Base-by-base conservation (phyloP, 2,113 vertebrate species). In the Chrysochloris asiatica region DNA sequence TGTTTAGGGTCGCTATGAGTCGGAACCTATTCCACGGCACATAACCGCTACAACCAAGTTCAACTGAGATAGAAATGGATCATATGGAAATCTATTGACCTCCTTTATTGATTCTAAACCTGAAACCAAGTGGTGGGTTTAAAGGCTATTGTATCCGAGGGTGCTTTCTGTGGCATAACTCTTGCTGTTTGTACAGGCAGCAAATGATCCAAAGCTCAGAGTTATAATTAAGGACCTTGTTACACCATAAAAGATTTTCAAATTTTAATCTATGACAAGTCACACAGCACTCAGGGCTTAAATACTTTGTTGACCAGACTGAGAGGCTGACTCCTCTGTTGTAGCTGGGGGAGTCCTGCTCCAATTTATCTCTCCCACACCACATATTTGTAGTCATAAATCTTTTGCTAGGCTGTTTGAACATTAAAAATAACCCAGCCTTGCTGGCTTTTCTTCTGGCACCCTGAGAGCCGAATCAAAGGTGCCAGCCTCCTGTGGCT, bases 301-400 rank as follows among this genome's bases (percentile, higher is more conserved):
- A 98, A 97, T 97, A 96, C 95, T 97, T 97, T 96, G 97, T 97
- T 97, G 97, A 96, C 94, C 95, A 95, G 95, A 92, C 61, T 95
- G 90, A 56, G 0, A 80, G 86, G 86, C 81, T 80, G 83, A 76
- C 88, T 96, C 50, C 89, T 88, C 92, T 92, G 48, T 0, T 0
- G 84, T 71, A 94, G 59, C 76, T n/a, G 71, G 82, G 90, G 93
- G 95, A 90, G 36, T 33, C 81, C 85, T 17, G 33, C 86, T 95
- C 95, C 94, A 94, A 82, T 97, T 97, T 96, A 38, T 95, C 90
- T 96, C 95, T 94, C 87, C 86, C 83, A 89, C 69, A 63, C 94
- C 87, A 83, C 88, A 52, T 76, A 36, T 94, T 96, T 96, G 83
- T 84, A 95, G 92, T 65, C n/a, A 50, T 93, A 92, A 94, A 95